Base-by-base conservation (phyloP, 1,140 invertebrate species). In the Drosophila takahashii region DNA sequence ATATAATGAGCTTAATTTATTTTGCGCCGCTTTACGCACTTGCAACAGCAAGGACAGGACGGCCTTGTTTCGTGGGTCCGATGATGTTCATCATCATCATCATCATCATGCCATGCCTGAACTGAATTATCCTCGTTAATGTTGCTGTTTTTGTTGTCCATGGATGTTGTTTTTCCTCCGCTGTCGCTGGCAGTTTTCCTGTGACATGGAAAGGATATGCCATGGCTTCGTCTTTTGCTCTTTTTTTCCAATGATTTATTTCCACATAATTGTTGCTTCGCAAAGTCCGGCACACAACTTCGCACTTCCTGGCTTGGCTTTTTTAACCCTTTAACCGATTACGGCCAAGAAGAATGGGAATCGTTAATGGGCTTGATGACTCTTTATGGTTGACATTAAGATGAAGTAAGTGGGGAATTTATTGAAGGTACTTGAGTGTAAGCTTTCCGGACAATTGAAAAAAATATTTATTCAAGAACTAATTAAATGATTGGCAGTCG, bases 1-100 rank as follows among this genome's bases (percentile, higher is more conserved):
- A 79, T 62, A 79, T 79, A 69, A 75, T 74, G 77, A 54, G 77
- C 62, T 73, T 75, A 85, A 79, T 81, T 85, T 87, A 87, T 87
- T 89, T 89, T 87, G 76, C 77, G 75, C 53, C 74, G 79, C 79
- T 81, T 81, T 81, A 73, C 51, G 64, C 32, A 48, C 41, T 44
- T 44, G 41, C 41, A 16, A 41, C 67, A 71, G 16, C n/a, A 50
- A 47, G 53, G 47, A 26, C 56, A 18, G 42, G 29, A 16, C 22
- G 32, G 34, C 47, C 58, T 47, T 34, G 52, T 52, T 41, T 36
- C 37, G n/a, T 26, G 15, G 37, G 10, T 34, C 39, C 50, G 32
- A 34, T 37, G 41, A 56, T 70, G 62, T 69, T 47, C 66, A 70
- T 70, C 51, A 70, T 70, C 22, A 56, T 70, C 50, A 56, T 47